Evolutionary conservation across 2,888 invertebrate species (phyloP).

Genomic region (Ethmia dodecea): DNA sequence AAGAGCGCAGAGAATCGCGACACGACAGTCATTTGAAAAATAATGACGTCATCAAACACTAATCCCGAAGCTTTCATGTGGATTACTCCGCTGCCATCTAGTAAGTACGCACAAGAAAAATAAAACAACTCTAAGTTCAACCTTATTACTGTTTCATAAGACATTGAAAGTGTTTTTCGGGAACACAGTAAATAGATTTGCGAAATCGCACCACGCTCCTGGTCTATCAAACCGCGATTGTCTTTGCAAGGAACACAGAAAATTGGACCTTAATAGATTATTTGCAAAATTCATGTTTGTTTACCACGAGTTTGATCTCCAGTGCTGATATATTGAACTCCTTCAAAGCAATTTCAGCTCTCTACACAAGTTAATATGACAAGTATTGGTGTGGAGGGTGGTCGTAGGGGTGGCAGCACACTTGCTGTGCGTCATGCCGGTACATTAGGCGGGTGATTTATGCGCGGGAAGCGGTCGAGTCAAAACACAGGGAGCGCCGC

Average conservation of each 20-base stretch:
- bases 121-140: background rate
- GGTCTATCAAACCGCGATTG: slow-evolving; percentile 42
- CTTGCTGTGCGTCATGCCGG: slow-evolving; percentile 63
- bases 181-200: slow-evolving; percentile 15
- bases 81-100: slow-evolving; percentile 48
- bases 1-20: slow-evolving; percentile 59
- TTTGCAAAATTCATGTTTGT: too few relatives aligned
- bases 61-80: slow-evolving; percentile 77
- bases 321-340: too few relatives aligned
- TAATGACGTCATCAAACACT: slow-evolving; percentile 78
- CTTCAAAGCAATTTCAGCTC: too few relatives aligned
- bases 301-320: too few relatives aligned
- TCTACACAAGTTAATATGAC: too few relatives aligned
- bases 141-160: slow-evolving; percentile 1
- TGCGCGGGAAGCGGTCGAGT: slow-evolving; percentile 62
- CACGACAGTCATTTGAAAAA: slow-evolving; percentile 71
- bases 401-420: slow-evolving; percentile 41
- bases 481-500: slow-evolving; percentile 51
- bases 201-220: slow-evolving; percentile 25
- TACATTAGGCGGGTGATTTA: slow-evolving; percentile 75
- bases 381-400: slow-evolving; percentile 6
- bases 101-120: background rate
- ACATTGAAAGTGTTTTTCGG: background rate
- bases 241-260: slow-evolving; percentile 22
- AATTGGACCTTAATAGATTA: slow-evolving; percentile 26